A percentile compares a stretch with the other conserved stretches of the same genome.
These are phyloP conservation scores for Drosophila niveifrons DNA, from an alignment of 2,888 invertebrate genomes.

Conservation along the genomic window DNA sequence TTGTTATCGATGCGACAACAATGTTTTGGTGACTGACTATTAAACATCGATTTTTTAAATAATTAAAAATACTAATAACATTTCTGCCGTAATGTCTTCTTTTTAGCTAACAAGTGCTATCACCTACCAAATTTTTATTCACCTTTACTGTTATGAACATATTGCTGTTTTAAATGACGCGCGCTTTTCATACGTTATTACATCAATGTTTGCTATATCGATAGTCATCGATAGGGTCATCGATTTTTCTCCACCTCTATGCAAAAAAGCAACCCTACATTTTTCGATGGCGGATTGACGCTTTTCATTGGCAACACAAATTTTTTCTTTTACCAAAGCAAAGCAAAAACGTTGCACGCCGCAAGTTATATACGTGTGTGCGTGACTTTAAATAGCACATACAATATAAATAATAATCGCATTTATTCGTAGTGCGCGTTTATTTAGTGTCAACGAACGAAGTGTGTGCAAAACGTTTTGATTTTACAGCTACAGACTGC, in stretches of 20 bases:
- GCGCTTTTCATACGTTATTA: too few species aligned
- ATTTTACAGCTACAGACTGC: slow-evolving; percentile 32
- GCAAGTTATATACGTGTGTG: slow-evolving; percentile 13
- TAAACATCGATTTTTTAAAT: too few species aligned
- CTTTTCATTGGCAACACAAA: slow-evolving; percentile 64
- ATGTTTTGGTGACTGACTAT: too few species aligned
- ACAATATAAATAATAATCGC: slow-evolving; percentile 10
- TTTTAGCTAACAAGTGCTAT: too few species aligned
- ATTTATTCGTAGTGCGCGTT: slow-evolving; percentile 43
- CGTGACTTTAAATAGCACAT: slow-evolving; percentile 3
- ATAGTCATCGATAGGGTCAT: slow-evolving; percentile 14
- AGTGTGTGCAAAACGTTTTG: slow-evolving; percentile 39
- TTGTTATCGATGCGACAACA: too few species aligned
- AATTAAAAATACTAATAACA: too few species aligned
- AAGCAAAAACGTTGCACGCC: slow-evolving; percentile 43
- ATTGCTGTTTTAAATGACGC: too few species aligned
- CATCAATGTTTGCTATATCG: too few species aligned
- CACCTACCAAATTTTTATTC: too few species aligned
- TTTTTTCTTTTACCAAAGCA: slow-evolving; percentile 47
- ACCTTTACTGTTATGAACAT: too few species aligned
- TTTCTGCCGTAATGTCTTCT: too few species aligned
- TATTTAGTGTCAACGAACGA: slow-evolving; percentile 34
- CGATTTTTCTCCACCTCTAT: slow-evolving; percentile 7
- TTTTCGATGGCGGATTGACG: slow-evolving; percentile 77
- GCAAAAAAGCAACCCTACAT: slow-evolving; percentile 53